Conservation (phyloP, 2,797 vertebrate genomes). For the Rhabdomys pumilio region DNA sequence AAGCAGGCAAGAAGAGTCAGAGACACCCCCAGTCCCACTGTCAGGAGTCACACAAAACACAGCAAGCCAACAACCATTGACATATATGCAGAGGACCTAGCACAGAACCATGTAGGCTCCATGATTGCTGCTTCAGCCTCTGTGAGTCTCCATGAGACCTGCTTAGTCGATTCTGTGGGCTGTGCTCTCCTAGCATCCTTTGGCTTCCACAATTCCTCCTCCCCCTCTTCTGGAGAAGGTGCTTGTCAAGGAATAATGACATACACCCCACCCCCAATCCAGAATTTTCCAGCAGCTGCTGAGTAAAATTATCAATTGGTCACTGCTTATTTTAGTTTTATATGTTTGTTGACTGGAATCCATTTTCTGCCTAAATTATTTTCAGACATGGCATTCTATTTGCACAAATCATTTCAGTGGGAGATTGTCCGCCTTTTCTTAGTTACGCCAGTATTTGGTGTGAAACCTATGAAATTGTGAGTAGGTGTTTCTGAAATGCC, state of each 20-base stretch:
- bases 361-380: conserved; percentile 66
- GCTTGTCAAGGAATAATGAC: conserved; percentile 48
- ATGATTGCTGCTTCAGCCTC: neutral
- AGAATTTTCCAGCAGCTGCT: conserved; percentile 30
- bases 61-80: neutral
- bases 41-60: neutral
- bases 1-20: neutral
- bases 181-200: neutral
- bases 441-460: conserved; percentile 32
- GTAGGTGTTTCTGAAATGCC: conserved; percentile 56
- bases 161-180: neutral
- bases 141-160: neutral
- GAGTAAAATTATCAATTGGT: conserved; percentile 65
- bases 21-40: neutral
- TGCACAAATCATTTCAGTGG: conserved; percentile 65
- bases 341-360: conserved; percentile 63
- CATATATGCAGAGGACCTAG: neutral
- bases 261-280: conserved; percentile 15
- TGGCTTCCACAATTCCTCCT: neutral
- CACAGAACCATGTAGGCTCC: neutral
- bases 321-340: conserved; percentile 64
- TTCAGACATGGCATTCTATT: conserved; percentile 65
- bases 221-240: neutral
- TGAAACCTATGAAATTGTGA: conserved; percentile 70
- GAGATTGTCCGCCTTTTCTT: conserved; percentile 48